A percentile compares a stretch with the other conserved stretches of the same genome.
These are phyloP conservation scores for Oscheius sp. DNA, from an alignment of 2,888 invertebrate species.

Conservation along the genomic window DNA sequence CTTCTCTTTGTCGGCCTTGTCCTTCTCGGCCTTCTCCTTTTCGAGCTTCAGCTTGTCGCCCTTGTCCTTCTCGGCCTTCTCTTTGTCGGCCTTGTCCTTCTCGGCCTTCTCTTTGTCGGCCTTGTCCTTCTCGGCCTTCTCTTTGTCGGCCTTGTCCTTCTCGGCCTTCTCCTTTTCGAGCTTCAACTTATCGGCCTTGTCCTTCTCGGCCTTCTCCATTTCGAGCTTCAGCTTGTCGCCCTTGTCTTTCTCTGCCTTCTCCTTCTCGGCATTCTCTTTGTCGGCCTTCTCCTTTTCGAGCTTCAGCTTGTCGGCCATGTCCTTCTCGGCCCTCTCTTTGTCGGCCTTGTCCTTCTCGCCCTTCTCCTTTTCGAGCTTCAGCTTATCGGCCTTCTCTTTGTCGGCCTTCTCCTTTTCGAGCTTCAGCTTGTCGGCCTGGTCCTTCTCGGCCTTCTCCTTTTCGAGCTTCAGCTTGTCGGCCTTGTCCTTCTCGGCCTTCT, in stretches of 20 bases:
- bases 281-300: conserved; percentile 18
- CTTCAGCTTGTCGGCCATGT: conserved; percentile 15
- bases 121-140: conserved; percentile 16
- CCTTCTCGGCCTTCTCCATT: conserved; percentile 25
- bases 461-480: conserved; percentile 12
- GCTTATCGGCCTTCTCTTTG: conserved; percentile 21
- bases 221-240: conserved; percentile 16
- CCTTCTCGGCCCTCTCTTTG: conserved; percentile 20
- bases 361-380: conserved; percentile 19
- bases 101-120: conserved; percentile 15
- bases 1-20: conserved; percentile 20
- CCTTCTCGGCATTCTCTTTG: conserved; percentile 18
- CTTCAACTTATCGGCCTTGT: conserved; percentile 19
- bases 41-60: conserved; percentile 14
- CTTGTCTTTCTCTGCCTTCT: conserved; percentile 29
- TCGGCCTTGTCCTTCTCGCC: conserved; percentile 17
- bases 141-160: conserved; percentile 6
- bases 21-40: conserved; percentile 27
- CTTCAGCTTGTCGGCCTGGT: conserved; percentile 14
- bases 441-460: conserved; percentile 24
- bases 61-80: conserved; percentile 25
- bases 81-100: conserved; percentile 17
- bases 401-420: conserved; percentile 17
- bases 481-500: conserved; percentile 26
- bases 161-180: conserved; percentile 16